These are phyloP conservation scores for Drosophila emarginata DNA, from an alignment of 2,888 invertebrate species.

Conservation along the genomic window DNA sequence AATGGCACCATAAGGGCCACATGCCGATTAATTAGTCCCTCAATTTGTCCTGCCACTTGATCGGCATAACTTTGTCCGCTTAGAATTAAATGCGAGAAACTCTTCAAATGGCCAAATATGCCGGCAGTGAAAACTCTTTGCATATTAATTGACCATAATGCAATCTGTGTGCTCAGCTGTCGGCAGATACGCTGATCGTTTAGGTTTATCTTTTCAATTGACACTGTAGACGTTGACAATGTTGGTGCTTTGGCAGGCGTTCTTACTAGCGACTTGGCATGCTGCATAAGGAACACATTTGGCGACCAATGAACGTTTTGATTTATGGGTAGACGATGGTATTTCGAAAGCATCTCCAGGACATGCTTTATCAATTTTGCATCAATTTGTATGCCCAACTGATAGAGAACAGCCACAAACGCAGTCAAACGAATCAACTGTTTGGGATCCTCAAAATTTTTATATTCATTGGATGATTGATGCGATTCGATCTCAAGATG, in stretches of 20 bases:
- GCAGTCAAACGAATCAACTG: constrained; percentile 87
- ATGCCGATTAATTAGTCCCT: constrained; percentile 87
- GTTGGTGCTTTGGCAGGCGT: constrained; percentile 82
- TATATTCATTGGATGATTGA: constrained; percentile 45
- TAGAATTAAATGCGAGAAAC: constrained; percentile 65
- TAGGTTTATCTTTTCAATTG: constrained; percentile 79
- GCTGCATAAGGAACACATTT: constrained; percentile 89
- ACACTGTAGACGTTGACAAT: constrained; percentile 84
- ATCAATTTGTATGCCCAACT: constrained; percentile 91
- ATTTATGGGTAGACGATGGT: constrained; percentile 90
- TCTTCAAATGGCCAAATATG: constrained; percentile 84
- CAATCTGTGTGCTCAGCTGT: constrained; percentile 82
- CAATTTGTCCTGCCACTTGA: constrained; percentile 85
- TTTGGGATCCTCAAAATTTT: constrained; percentile 81
- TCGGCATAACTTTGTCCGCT: constrained; percentile 88
- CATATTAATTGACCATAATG: constrained; percentile 86
- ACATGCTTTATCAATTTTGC: constrained; percentile 90
- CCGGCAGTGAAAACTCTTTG: constrained; percentile 83
- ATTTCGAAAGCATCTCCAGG: constrained; percentile 88
- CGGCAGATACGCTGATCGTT: constrained; percentile 83
- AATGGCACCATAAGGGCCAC: constrained; percentile 89
- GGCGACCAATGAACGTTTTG: constrained; percentile 94
- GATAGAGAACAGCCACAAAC: constrained; percentile 87
- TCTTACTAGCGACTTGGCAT: constrained; percentile 84
- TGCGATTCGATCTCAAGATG: constrained; percentile 39